phyloP scores from a whole-genome alignment of 2,797 vertebrate species.

The Chrysocyon brachyurus region DNA sequence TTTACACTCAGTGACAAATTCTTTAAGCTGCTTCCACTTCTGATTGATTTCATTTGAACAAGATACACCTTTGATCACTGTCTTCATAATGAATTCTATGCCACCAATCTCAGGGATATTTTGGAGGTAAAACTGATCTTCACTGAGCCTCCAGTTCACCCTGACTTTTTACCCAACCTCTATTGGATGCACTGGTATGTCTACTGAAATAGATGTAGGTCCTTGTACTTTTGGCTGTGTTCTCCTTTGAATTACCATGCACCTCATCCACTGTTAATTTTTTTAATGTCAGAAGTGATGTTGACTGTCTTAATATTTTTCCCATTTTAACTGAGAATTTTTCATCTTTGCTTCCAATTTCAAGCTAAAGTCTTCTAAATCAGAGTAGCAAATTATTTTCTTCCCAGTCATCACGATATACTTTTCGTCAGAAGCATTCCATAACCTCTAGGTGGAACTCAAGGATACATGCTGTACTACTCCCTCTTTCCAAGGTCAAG shows the following conservation, averaged over 20 bases:
- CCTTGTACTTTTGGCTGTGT: background rate
- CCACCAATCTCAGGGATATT: constrained; percentile 43
- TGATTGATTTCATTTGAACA: constrained; percentile 72
- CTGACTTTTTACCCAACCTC: background rate
- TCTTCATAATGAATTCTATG: constrained; percentile 64
- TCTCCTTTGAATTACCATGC: constrained; percentile 33
- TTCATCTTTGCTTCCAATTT: constrained; percentile 57
- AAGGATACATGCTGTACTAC: background rate
- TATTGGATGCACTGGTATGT: background rate
- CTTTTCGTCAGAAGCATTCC: background rate
- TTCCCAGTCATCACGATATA: background rate
- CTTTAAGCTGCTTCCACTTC: constrained; percentile 50
- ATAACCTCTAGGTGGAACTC: background rate
- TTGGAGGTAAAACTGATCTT: constrained; percentile 68
- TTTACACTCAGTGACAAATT: constrained; percentile 12
- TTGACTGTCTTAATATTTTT: constrained; percentile 1
- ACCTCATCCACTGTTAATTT: background rate
- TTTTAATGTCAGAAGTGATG: constrained; percentile 22
- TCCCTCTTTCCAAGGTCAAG: background rate
- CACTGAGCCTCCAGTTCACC: constrained; percentile 39
- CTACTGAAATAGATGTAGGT: background rate
- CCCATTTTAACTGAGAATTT: constrained; percentile 36
- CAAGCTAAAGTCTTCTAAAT: constrained; percentile 44
- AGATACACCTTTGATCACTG: constrained; percentile 48
- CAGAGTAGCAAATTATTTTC: constrained; percentile 38